phyloP scores from a whole-genome alignment of 2,797 vertebrate genomes.

The Pterois miles region DNA sequence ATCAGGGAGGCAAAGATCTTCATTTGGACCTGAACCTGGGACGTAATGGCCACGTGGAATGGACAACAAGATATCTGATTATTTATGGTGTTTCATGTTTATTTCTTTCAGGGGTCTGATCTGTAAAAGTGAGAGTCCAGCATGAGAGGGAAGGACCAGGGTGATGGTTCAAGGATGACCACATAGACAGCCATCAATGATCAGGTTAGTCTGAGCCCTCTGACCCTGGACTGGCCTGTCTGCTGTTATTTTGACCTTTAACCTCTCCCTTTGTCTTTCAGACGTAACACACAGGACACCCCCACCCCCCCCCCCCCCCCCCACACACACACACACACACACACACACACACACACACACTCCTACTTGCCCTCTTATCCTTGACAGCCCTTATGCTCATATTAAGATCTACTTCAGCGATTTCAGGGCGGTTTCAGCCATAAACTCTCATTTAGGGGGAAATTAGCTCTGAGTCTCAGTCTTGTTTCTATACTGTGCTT shows the following conservation, averaged over 20 bases:
- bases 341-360: constrained; percentile 55
- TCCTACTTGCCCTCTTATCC: constrained; percentile 75
- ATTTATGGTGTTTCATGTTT: neutral
- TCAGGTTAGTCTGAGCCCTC: constrained; percentile 79
- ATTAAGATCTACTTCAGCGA: constrained; percentile 86
- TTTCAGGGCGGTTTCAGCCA: constrained; percentile 81
- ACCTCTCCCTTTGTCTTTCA: constrained; percentile 75
- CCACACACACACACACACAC: constrained; percentile 50
- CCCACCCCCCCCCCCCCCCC: constrained; percentile 3
- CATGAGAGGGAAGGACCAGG: constrained; percentile 30
- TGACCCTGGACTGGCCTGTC: constrained; percentile 76
- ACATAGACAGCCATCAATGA: constrained; percentile 75
- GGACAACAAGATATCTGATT: neutral
- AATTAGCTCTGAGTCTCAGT: constrained; percentile 79
- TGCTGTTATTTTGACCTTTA: constrained; percentile 83
- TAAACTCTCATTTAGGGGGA: constrained; percentile 85
- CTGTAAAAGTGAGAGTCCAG: constrained; percentile 53
- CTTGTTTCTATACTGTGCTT: constrained; percentile 80
- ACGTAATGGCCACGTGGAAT: neutral
- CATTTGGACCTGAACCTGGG: neutral
- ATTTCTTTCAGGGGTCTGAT: neutral
- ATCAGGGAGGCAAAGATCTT: neutral
- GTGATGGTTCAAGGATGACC: constrained; percentile 56
- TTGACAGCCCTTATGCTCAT: constrained; percentile 81
- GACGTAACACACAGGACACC: constrained; percentile 52